Evolutionary conservation across 1,140 invertebrate genomes (phyloP).

Genomic region (honey bee (Apis mellifera)): DNA sequence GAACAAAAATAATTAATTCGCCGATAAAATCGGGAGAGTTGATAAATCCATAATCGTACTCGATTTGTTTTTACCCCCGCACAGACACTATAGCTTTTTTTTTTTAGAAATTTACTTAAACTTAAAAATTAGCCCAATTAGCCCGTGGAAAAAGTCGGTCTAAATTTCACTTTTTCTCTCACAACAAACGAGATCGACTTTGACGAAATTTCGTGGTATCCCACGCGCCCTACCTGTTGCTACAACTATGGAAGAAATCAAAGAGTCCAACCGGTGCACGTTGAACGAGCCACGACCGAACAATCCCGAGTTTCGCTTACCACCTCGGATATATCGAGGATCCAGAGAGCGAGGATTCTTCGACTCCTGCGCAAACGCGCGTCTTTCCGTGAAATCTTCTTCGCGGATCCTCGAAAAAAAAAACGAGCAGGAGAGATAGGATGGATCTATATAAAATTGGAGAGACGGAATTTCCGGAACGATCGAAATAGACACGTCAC

Average conservation of each 20-base stretch:
- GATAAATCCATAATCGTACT: background rate
- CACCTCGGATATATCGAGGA: slow-evolving; percentile 55
- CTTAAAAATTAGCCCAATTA: background rate
- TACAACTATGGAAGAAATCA: slow-evolving; percentile 24
- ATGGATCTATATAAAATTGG: background rate
- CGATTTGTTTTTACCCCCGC: background rate
- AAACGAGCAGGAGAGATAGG: background rate
- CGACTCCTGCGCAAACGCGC: slow-evolving; percentile 64
- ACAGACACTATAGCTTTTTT: background rate
- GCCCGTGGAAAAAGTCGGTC: background rate
- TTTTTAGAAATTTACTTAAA: background rate
- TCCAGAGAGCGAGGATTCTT: slow-evolving; percentile 52
- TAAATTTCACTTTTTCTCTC: slow-evolving; percentile 3
- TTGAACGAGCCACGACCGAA: slow-evolving; percentile 55
- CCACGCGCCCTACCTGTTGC: slow-evolving; percentile 63
- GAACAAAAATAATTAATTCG: background rate
- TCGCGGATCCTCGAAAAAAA: slow-evolving; percentile 45
- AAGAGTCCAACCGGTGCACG: slow-evolving; percentile 30
- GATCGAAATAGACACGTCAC: slow-evolving; percentile 24
- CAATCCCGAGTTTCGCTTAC: slow-evolving; percentile 50
- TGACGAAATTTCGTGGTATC: slow-evolving; percentile 6
- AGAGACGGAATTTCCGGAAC: slow-evolving; percentile 38
- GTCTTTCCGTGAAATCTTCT: slow-evolving; percentile 52
- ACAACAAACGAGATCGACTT: background rate
- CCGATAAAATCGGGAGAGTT: background rate